Percentiles rank a stretch among this genome's conserved stretches.
phyloP scores from a whole-genome alignment of 2,113 vertebrate genomes.

The Dermatemys mawii region DNA sequence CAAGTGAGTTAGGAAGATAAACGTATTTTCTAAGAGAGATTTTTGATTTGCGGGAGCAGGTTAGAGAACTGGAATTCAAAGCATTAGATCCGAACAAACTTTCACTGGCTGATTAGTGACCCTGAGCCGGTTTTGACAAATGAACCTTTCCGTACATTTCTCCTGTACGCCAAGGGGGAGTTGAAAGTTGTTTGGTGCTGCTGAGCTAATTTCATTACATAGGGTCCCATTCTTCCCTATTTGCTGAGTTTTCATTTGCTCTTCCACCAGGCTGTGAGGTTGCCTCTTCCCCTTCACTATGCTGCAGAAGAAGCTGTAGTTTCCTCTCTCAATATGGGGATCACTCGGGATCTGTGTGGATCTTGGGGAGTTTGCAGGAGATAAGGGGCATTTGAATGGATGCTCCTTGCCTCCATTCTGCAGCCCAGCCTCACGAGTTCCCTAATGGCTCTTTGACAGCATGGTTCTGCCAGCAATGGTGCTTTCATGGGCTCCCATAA shows the following conservation, averaged over 20 bases:
- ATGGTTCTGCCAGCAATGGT: not conserved
- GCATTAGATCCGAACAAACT: not conserved
- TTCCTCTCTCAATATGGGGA: not conserved
- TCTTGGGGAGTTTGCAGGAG: not conserved
- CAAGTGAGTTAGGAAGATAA: not conserved
- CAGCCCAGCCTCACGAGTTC: not conserved
- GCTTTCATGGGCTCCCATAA: not conserved
- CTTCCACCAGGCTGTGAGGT: not conserved
- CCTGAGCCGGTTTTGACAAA: accelerated
- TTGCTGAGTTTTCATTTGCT: not conserved
- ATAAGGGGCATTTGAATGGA: not conserved
- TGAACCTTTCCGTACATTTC: not conserved
- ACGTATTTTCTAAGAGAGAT: not conserved
- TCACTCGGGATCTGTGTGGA: not conserved
- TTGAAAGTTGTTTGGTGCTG: not conserved
- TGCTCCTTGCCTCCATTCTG: not conserved
- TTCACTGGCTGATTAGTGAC: not conserved
- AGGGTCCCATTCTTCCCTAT: not conserved
- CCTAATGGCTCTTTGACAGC: not conserved
- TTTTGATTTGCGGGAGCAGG: not conserved
- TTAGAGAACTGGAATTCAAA: not conserved
- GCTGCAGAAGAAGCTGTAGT: not conserved
- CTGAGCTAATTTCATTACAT: not conserved
- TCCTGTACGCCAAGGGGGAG: accelerated
- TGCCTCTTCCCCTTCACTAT: not conserved